Evolutionary conservation across 2,888 invertebrate species (phyloP).

Genomic region (Cabera pusaria): DNA sequence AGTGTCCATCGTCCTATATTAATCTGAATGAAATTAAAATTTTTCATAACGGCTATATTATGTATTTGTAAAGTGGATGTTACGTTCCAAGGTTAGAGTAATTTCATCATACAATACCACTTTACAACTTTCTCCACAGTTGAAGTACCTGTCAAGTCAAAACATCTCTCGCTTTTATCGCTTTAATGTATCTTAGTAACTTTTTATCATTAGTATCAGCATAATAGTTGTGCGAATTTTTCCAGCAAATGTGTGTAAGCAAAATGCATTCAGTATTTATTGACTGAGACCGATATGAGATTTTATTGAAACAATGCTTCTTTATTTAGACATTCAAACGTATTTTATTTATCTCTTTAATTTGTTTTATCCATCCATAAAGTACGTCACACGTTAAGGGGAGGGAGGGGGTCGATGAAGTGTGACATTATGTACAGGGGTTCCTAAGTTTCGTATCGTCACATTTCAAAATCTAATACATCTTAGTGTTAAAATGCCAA

Average conservation of each 20-base stretch:
- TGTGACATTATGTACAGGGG: too few relatives aligned
- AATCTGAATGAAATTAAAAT: too few relatives aligned
- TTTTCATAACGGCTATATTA: too few relatives aligned
- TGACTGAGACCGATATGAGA: constrained; percentile 22
- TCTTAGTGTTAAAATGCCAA: too few relatives aligned
- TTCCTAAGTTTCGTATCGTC: neutral
- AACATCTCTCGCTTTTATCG: constrained; percentile 38
- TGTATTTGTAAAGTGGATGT: constrained; percentile 1
- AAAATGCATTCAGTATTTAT: constrained; percentile 23
- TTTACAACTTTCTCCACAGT: constrained; percentile 47
- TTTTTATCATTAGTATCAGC: constrained; percentile 40
- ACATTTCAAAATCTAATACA: constrained; percentile 7
- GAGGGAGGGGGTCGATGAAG: too few relatives aligned
- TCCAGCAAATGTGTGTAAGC: constrained; percentile 17
- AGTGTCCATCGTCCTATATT: too few relatives aligned
- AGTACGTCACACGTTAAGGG: too few relatives aligned
- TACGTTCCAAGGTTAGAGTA: constrained; percentile 34
- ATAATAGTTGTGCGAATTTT: constrained; percentile 18
- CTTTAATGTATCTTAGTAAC: constrained; percentile 37
- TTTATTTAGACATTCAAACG: constrained; percentile 2
- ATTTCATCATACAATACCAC: constrained; percentile 34
- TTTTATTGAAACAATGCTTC: constrained; percentile 17
- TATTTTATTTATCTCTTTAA: too few relatives aligned
- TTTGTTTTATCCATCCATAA: too few relatives aligned
- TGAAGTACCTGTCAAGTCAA: constrained; percentile 41